Conservation (phyloP, 2,888 invertebrate species). For the Cosmia trapezina region DNA sequence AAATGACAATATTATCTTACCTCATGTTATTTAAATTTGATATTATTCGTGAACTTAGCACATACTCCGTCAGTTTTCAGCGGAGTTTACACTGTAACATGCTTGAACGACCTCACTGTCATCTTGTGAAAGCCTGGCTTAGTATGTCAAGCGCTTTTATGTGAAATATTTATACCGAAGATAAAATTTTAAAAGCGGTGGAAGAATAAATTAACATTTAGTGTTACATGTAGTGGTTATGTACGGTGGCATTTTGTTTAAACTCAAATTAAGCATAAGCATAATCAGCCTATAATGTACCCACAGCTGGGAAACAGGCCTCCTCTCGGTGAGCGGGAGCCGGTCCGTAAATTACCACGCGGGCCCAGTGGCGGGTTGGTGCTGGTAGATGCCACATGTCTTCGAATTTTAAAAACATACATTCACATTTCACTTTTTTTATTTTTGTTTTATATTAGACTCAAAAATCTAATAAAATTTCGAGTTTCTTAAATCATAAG, state of each 20-base stretch:
- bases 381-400: no score
- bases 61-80: constrained; percentile 1
- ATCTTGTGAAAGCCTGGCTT: constrained; percentile 9
- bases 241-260: neutral
- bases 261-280: neutral
- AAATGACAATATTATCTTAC: neutral
- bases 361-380: no score
- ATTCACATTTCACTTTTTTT: no score
- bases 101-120: constrained; percentile 2
- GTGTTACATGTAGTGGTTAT: neutral
- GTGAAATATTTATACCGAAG: neutral
- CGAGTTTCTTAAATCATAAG: neutral
- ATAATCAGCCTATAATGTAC: no score
- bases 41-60: constrained; percentile 12
- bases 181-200: neutral
- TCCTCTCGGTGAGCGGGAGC: no score
- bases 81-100: neutral
- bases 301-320: no score
- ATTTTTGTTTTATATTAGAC: no score
- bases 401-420: no score
- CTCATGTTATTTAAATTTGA: neutral
- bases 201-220: neutral
- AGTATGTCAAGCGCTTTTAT: constrained; percentile 2
- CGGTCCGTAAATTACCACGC: no score
- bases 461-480: neutral